Conservation (phyloP, 2,797 vertebrate species). For the Rhinella marina region DNA sequence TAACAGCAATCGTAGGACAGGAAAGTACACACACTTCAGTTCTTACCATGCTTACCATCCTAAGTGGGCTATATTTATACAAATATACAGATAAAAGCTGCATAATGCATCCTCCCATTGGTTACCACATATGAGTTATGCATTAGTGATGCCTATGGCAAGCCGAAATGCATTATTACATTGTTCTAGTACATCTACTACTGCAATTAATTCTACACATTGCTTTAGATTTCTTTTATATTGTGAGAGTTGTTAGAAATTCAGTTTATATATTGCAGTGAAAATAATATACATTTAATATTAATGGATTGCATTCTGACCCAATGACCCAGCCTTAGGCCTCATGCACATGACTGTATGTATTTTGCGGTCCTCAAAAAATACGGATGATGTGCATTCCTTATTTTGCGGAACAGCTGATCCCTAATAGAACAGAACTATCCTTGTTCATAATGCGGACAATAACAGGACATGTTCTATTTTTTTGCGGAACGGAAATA, state of each 20-base stretch:
- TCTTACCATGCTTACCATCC: neutral
- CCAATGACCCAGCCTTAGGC: neutral
- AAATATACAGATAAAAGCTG: conserved; percentile 17
- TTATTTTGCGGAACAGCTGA: too few relatives aligned
- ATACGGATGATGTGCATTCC: too few relatives aligned
- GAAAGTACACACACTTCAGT: neutral
- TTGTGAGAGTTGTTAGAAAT: neutral
- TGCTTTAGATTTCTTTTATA: neutral
- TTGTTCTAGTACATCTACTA: neutral
- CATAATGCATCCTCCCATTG: neutral
- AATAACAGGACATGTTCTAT: too few relatives aligned
- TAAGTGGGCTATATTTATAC: conserved; percentile 14
- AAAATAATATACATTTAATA: neutral
- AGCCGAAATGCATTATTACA: neutral
- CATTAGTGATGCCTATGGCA: neutral
- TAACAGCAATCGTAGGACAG: conserved; percentile 5
- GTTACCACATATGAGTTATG: neutral
- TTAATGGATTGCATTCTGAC: neutral
- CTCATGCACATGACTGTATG: too few relatives aligned
- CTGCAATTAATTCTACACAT: neutral
- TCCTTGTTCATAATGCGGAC: too few relatives aligned
- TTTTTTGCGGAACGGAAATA: too few relatives aligned
- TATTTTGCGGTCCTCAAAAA: too few relatives aligned
- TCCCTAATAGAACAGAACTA: too few relatives aligned
- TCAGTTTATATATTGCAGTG: neutral